Conservation (phyloP, 2,888 invertebrate genomes). For the Tetrapedia diversipes region DNA sequence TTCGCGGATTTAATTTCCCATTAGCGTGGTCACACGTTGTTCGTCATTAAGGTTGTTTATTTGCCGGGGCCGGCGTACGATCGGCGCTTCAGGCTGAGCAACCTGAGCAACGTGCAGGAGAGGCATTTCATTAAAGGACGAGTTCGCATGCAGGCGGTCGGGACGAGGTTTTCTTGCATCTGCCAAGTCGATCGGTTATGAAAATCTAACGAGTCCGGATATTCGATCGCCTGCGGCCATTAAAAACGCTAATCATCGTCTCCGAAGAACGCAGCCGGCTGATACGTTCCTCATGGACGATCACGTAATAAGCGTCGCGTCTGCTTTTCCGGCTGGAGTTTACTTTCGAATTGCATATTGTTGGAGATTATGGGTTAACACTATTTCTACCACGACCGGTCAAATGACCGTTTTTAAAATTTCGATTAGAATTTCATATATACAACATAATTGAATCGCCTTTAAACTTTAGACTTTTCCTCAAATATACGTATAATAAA, state of each 20-base stretch:
- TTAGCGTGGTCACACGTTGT: slow-evolving; percentile 19
- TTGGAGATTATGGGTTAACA: no score
- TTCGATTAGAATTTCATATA: no score
- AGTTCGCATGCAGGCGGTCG: slow-evolving; percentile 3
- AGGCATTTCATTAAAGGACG: slow-evolving; percentile 7
- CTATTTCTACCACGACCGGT: no score
- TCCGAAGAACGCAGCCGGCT: slow-evolving; percentile 14
- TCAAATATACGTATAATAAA: no score
- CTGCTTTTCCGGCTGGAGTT: slow-evolving; percentile 55
- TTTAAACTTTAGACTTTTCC: no score
- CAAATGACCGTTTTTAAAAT: no score
- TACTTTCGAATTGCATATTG: slow-evolving; percentile 71
- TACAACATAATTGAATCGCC: no score
- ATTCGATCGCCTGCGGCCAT: background rate
- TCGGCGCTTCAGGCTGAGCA: background rate
- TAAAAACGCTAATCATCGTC: slow-evolving; percentile 48
- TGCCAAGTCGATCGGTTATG: background rate
- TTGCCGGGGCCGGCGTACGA: slow-evolving; percentile 13
- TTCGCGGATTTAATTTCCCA: slow-evolving; percentile 36
- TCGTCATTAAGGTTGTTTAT: slow-evolving; percentile 37
- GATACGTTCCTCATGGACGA: no score
- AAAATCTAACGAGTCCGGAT: slow-evolving; percentile 3
- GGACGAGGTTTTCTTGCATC: background rate
- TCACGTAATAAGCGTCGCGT: no score
- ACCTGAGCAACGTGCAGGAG: background rate